Evolutionary conservation across 1,140 invertebrate species (phyloP), one percentile per base, ranked within the genome.

Genomic region (Hyphantria cunea): DNA sequence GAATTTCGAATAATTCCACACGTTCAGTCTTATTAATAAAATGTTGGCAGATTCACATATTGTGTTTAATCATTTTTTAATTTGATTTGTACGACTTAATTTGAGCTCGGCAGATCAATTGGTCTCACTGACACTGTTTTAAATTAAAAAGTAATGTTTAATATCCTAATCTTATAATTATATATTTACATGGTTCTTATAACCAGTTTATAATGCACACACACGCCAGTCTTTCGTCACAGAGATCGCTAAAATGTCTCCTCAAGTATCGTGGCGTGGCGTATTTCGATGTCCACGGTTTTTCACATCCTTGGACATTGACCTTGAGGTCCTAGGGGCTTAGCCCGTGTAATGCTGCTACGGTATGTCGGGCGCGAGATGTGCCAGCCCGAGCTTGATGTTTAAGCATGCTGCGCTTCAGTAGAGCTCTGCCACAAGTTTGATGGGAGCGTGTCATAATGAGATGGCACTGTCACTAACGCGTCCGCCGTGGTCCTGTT

Each of bases 401-500:
- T 66, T 84, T 89, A 89, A 76, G 86, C 69, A 66, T 86, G 82
- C 66, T 86, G 82, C 66, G 84, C 79, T 54, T 89, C 86, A 37
- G 74, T 25, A 5, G 81, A 47, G 70, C 70, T 90, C 70, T 90
- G 90, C 90, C 90, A 91, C 10, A 91, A 14, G 86, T 91, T 83
- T 12, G 90, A 90, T 15, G 90, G 89, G 0, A 91, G 72, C 8
- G 93, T 94, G 66, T 95, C 94, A 71, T 93, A 95, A 82, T 96
- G 95, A 6, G 93, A 93, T 0, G 95, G 95, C 6, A 96, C 93
- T 0, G 95, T 95, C 5, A 93, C 74, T 31, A 95, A 76, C 11
- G 94, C 94, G 34, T 95, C 95, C 13, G 93, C 93, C 10, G 93
- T 78, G 6, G 91, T 93, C 9, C 95, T 91, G 61, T 83, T 92